These are phyloP conservation scores for Magallana angulata DNA, from an alignment of 1,140 invertebrate genomes.

Conservation along the genomic window DNA sequence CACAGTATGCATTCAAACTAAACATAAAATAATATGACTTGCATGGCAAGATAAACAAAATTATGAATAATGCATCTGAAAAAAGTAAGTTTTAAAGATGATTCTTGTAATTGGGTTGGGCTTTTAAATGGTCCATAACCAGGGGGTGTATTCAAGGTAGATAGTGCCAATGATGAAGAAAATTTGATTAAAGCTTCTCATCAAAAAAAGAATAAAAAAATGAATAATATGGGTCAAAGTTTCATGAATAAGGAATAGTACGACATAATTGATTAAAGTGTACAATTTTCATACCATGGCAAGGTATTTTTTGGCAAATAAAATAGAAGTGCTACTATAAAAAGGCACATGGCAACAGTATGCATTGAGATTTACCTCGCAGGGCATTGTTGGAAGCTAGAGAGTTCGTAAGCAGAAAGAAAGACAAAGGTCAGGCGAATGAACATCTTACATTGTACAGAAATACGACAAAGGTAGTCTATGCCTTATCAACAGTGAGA, in stretches of 20 bases:
- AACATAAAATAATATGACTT: too few species aligned
- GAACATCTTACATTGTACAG: conserved; percentile 51
- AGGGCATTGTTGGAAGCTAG: conserved; percentile 67
- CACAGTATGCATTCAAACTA: too few species aligned
- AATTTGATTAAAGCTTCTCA: too few species aligned
- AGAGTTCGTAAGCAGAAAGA: conserved; percentile 60
- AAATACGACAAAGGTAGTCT: neutral
- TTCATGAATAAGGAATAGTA: neutral
- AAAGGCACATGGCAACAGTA: conserved; percentile 26
- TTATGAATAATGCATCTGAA: too few species aligned
- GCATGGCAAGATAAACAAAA: too few species aligned
- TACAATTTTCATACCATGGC: conserved; percentile 14
- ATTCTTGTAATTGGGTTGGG: too few species aligned
- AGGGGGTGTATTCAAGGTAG: too few species aligned
- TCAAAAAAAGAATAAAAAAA: neutral
- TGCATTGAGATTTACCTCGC: conserved; percentile 63
- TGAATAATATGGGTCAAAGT: neutral
- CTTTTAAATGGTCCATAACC: too few species aligned
- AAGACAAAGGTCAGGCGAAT: conserved; percentile 60
- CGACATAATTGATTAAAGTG: too few species aligned
- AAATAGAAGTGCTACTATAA: conserved; percentile 8
- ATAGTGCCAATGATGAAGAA: too few species aligned
- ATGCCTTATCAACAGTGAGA: neutral
- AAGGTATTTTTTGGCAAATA: conserved; percentile 27
- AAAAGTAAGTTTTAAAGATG: too few species aligned